These are phyloP conservation scores for Eolophus roseicapilla DNA, from an alignment of 2,113 vertebrate species.

Conservation along the genomic window DNA sequence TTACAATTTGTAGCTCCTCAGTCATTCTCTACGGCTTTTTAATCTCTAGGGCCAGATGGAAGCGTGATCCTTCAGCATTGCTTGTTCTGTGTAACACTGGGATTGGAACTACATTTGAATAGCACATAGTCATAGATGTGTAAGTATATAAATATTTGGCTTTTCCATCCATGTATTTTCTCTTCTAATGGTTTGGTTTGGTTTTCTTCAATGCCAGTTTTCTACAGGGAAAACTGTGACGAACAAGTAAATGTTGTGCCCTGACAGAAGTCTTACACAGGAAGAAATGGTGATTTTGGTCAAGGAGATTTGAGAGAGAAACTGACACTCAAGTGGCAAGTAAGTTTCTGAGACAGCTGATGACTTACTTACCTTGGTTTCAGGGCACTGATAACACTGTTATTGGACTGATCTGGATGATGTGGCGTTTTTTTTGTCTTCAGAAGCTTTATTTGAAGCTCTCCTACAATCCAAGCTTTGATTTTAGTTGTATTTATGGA, in stretches of 20 bases:
- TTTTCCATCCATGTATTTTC: not conserved
- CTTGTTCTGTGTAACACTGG: not conserved
- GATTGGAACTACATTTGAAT: not conserved
- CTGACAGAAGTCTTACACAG: not conserved
- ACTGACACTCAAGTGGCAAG: not conserved
- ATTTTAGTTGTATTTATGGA: conserved; percentile 10
- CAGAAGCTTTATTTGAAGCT: not conserved
- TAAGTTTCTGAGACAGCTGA: not conserved
- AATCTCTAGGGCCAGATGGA: conserved; percentile 42
- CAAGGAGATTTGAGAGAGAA: not conserved
- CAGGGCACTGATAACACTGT: not conserved
- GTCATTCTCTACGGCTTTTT: conserved; percentile 19
- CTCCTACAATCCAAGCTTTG: not conserved
- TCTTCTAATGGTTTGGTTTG: not conserved
- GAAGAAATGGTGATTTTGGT: not conserved
- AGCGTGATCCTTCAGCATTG: not conserved
- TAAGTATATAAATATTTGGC: not conserved
- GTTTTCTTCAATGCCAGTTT: not conserved
- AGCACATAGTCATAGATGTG: not conserved
- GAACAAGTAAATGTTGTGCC: not conserved
- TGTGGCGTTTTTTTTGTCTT: not conserved
- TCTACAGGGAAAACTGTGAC: not conserved
- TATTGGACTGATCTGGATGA: not conserved
- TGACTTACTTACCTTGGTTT: conserved; percentile 19
- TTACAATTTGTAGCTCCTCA: not conserved